Evolutionary conservation across 2,888 invertebrate genomes (phyloP), one percentile per base, ranked within the genome.

Genomic region (Hipparchia semele): DNA sequence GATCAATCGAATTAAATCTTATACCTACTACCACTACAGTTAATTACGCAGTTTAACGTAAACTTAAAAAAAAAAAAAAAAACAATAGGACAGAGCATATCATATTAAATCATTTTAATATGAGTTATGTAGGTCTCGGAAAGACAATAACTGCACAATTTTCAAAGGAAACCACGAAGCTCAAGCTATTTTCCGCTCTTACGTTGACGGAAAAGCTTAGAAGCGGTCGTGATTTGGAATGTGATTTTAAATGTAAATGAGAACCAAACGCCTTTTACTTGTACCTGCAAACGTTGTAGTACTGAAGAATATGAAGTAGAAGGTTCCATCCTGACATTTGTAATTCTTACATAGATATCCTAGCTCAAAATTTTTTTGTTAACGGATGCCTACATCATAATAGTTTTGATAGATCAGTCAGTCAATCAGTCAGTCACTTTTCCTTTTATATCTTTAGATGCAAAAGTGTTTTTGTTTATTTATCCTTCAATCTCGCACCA

Each of bases 151-250:
- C 60, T 45, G 60, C 60, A 45, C 12, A 45, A 45, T 60, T 60
- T 60, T 45, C 45, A 39, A 61, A 61, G 45, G 60, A 61, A 61
- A 61, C 45, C 60, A 60, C 60, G 39, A 45, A 60, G 60, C 60
- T 45, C 33, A 45, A 61, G 60, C 33, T 62, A 62, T 62, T 46
- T 62, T 49, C 46, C 46, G n/a, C 13, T n/a, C 62, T 13, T 45
- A 12, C 46, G 59, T 60, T 33, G 39, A 60, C 33, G 12, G 39
- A 12, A 39, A 60, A 60, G 12, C 59, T 59, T 33, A 59, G 33
- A 59, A 23, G 33, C 59, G 10, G 13, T 59, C 13, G 33, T 10
- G 23, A 6, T 60, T 23, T 10, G 23, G 23, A 60, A 8, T 60
- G 39, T 23, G 8, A 23, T 60, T 33, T 60, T 12, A 60, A 60